Evolutionary conservation across 1,140 invertebrate species (phyloP).

Genomic region (Acyrthosiphon pisum): DNA sequence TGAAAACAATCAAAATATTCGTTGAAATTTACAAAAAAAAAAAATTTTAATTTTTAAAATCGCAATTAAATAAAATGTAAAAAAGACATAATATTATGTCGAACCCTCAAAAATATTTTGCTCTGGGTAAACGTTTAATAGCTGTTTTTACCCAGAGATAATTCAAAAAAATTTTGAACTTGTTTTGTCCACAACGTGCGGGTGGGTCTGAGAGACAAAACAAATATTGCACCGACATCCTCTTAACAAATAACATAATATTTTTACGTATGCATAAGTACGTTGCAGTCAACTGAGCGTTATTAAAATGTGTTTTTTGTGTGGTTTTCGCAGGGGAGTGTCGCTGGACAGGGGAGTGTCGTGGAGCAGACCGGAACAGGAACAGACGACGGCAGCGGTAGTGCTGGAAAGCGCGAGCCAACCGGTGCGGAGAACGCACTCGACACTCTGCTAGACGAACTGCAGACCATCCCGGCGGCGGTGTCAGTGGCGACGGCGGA

Average conservation of each 20-base stretch:
- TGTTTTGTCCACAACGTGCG: no score
- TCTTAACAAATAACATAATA: no score
- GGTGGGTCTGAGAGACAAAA: no score
- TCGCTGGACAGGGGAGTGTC: constrained; percentile 72
- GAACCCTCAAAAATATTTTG: no score
- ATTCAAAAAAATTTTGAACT: neutral
- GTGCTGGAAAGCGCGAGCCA: constrained; percentile 69
- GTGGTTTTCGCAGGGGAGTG: constrained; percentile 68
- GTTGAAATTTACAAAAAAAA: no score
- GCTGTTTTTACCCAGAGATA: no score
- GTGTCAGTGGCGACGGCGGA: constrained; percentile 59
- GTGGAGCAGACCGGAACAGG: constrained; percentile 72
- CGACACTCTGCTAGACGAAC: constrained; percentile 92
- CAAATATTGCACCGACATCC: no score
- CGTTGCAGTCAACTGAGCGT: neutral
- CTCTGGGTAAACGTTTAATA: no score
- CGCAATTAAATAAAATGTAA: no score
- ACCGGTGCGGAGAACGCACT: constrained; percentile 85
- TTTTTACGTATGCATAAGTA: neutral
- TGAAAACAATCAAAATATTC: no score
- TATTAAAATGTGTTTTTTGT: constrained; percentile 7
- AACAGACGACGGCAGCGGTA: constrained; percentile 62
- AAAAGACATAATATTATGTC: no score
- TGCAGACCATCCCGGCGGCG: constrained; percentile 70
- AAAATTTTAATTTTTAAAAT: no score